phyloP scores from a whole-genome alignment of 2,888 invertebrate genomes.

The Pyrgus malvae region DNA sequence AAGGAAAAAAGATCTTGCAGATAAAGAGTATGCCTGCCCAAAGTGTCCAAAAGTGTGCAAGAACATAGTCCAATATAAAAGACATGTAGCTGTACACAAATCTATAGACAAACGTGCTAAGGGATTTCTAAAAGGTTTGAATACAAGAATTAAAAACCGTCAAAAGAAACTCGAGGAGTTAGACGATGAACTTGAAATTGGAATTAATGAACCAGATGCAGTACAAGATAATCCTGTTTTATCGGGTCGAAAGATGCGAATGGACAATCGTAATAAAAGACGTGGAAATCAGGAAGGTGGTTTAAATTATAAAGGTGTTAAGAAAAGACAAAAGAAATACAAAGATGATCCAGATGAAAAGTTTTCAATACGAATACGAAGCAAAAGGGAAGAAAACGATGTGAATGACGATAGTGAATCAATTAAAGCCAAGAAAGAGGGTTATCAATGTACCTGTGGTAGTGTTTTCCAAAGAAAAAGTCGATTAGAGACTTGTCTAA shows the following conservation, averaged over 20 bases:
- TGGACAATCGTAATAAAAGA: slow-evolving; percentile 27
- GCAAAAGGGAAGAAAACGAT: slow-evolving; percentile 24
- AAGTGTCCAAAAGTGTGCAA: slow-evolving; percentile 60
- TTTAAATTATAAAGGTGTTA: slow-evolving; percentile 34
- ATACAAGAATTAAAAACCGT: slow-evolving; percentile 50
- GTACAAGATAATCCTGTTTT: slow-evolving; percentile 13
- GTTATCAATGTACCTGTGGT: slow-evolving; percentile 69
- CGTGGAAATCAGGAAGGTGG: slow-evolving; percentile 26
- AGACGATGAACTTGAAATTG: slow-evolving; percentile 23
- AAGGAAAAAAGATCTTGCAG: slow-evolving; percentile 37
- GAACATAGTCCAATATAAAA: slow-evolving; percentile 38
- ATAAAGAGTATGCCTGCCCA: slow-evolving; percentile 42
- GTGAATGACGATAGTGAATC: slow-evolving; percentile 22
- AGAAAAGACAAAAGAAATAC: slow-evolving; percentile 46
- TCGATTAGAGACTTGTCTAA: slow-evolving; percentile 66
- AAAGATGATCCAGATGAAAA: slow-evolving; percentile 31
- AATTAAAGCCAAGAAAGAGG: slow-evolving; percentile 56
- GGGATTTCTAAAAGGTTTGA: slow-evolving; percentile 50
- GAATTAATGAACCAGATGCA: slow-evolving; percentile 19
- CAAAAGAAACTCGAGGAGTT: slow-evolving; percentile 39
- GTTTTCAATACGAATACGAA: slow-evolving; percentile 18
- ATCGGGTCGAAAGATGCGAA: slow-evolving; percentile 31
- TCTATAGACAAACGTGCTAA: slow-evolving; percentile 57
- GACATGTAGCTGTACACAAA: slow-evolving; percentile 59
- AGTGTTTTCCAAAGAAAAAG: slow-evolving; percentile 59